Evolutionary conservation across 2,888 invertebrate genomes (phyloP), one percentile per base, ranked within the genome.

Genomic region (Sthenelais limicola): DNA sequence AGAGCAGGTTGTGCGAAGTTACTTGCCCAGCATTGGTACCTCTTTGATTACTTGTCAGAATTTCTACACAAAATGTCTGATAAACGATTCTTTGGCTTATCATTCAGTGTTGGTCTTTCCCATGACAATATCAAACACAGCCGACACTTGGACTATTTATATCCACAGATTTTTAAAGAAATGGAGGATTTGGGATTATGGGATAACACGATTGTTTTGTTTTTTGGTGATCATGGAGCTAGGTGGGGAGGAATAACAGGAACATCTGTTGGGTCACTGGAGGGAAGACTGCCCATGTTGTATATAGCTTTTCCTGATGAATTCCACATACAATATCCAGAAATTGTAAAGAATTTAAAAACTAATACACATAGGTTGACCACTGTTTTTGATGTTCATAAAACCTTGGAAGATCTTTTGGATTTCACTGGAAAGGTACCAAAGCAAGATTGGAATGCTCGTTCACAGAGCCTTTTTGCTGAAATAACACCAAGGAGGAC

Each of bases 241-340:
- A 43, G 43, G 43, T 43, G 9, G 9, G 43, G 43, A 43, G 43
- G 18, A 12, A 18, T 43, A 43, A 9, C 18, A 18, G 18, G 18
- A 43, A 12, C 43, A 9, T 18, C 43, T 43, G 43, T 43, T 12
- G 43, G 43, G 9, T 18, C 12, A 9, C 43, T 43, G 9, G 43
- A 43, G 43, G 43, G 43, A 12, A 43, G 43, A 43, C 43, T 43
- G 43, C 43, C 43, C 43, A 43, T 43, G 43, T 43, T 43, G 18
- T 43, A 43, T 43, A 43, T 43, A 12, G 43, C 43, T 12, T 18
- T 43, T 12, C 43, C 43, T 12, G 12, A 43, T 9, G 18, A 9
- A 9, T 43, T 43, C 43, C 9, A 18, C 9, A 43, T 12, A 9
- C 43, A 12, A 12, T 43, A 43, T 43, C 43, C 43, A 12, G 12